Base-by-base conservation (phyloP, 2,113 vertebrate species). In the Australoheros scitulus region DNA sequence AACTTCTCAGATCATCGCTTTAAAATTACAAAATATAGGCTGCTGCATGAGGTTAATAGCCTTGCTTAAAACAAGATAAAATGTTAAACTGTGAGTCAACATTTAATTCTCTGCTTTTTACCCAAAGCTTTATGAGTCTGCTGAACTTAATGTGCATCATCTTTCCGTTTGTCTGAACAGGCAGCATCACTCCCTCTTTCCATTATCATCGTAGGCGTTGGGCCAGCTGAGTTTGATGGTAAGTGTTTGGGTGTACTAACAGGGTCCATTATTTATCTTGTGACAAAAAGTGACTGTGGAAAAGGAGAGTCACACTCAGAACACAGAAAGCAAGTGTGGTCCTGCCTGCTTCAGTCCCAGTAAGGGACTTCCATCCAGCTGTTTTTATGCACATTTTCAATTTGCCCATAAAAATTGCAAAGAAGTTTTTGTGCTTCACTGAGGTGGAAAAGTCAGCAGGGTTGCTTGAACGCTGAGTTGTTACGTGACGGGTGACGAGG, bases 191-290 rank as follows among this genome's bases (percentile, higher is more conserved):
- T 99, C 77, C 98, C 98, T 22, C 96, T 99, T 96, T 99, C 98
- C 36, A 97, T 99, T 92, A 99, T 99, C 77, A 99, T 99, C 0
- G 97, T 99, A 1, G 98, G 98, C 80, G 98, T 99, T 75, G 98
- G 98, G 55, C 98, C 98, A 0, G 98, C 98, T 79, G 97, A 99
- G 93, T 99, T 99, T 94, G 98, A 99, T 70, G 98, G 98, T 99
- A 92, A 97, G 97, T 92, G 29, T 59, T 76, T 11, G 7, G 10
- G 11, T 52, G 11, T 43, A n/a, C 11, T 43, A 57, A 38, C 29
- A 65, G n/a, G 24, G 22, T 34, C 14, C 61, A 4, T 77, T n/a
- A n/a, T 8, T 74, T 6, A 55, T 76, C 79, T 76, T 61, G 50
- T 38, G 29, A 50, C 22, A n/a, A 60, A 60, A 80, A 56, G 20